Percentiles rank a stretch among this genome's conserved stretches.
These are phyloP conservation scores for Eudemis profundana DNA, from an alignment of 2,888 invertebrate species.

Conservation along the genomic window DNA sequence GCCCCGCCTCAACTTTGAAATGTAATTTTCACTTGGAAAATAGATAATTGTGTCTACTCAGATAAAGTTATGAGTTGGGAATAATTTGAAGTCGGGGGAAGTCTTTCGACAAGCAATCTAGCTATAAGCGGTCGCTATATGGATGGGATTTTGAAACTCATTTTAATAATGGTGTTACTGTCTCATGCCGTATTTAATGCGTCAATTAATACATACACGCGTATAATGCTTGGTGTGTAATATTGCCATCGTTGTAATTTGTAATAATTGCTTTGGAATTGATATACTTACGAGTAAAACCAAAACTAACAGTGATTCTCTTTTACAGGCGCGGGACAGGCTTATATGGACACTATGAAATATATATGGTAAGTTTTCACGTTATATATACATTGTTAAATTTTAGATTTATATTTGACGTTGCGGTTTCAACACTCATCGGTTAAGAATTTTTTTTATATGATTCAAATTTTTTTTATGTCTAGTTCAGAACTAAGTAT, in stretches of 20 bases:
- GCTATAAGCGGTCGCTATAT: slow-evolving; percentile 16
- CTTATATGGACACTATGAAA: slow-evolving; percentile 48
- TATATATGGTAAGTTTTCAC: slow-evolving; percentile 28
- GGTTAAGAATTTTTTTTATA: too few relatives aligned
- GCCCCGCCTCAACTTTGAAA: slow-evolving; percentile 40
- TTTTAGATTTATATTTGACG: too few relatives aligned
- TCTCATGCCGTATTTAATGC: neutral
- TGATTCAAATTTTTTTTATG: too few relatives aligned
- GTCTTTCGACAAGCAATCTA: slow-evolving; percentile 33
- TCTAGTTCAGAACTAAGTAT: too few relatives aligned
- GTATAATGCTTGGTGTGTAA: too few relatives aligned
- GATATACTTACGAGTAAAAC: neutral
- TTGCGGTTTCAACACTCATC: too few relatives aligned
- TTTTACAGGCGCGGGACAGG: slow-evolving; percentile 66
- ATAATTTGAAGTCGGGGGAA: slow-evolving; percentile 29
- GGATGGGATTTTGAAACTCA: neutral
- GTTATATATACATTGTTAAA: neutral
- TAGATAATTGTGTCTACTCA: slow-evolving; percentile 42
- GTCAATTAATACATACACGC: too few relatives aligned
- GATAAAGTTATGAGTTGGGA: slow-evolving; percentile 40
- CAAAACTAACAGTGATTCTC: slow-evolving; percentile 35
- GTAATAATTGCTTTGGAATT: neutral
- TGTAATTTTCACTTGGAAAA: slow-evolving; percentile 43
- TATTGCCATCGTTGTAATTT: too few relatives aligned
- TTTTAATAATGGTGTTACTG: neutral